Base-by-base conservation (phyloP, 2,797 vertebrate species). In the Crotalus adamanteus region DNA sequence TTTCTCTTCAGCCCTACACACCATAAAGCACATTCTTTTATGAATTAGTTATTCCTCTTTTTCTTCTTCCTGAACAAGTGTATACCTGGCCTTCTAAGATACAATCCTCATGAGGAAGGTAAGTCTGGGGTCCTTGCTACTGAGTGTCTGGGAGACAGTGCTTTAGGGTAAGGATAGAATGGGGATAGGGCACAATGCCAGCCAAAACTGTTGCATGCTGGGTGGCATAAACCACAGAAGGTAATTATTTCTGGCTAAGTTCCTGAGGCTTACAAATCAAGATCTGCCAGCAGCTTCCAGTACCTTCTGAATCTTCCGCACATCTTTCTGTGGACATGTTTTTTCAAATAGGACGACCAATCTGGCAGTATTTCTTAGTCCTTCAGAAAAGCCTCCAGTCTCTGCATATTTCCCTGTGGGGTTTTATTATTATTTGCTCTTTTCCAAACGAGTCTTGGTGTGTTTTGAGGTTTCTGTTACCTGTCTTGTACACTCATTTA, bases 381-480 rank as follows among this genome's bases (percentile, higher is more conserved):
- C 0, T 6, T 26, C 87, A 55, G 51, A 18, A 59, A 59, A 73
- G 87, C 26, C 90, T 87, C 89, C 93, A 92, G 95, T 87, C 88
- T 25, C 26, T 6, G 65, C 83, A 12, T 28, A 11, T 51, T 86
- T 90, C 51, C 57, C 86, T 78, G 78, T 73, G 78, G 25, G 57
- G 87, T 93, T 94, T 92, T 42, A 37, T 73, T 78, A 47, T 78
- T 47, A 83, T 83, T 83, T 83, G 37, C 0, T 0, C 94, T 95
- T 92, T 94, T 91, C 90, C 1, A 85, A 94, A 95, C 83, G 91
- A 97, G 95, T 97, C 94, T 55, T 8, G 11, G 95, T 97, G 96
- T 97, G 97, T 97, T 96, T 96, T 96, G 97, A 96, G 97, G 96
- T 97, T 97, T 96, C 92, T 94, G 95, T 42, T 37, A 93, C 95